Evolutionary conservation across 2,797 vertebrate species (phyloP), one percentile per base, ranked within the genome.

Genomic region (Tympanoctomys barrerae): DNA sequence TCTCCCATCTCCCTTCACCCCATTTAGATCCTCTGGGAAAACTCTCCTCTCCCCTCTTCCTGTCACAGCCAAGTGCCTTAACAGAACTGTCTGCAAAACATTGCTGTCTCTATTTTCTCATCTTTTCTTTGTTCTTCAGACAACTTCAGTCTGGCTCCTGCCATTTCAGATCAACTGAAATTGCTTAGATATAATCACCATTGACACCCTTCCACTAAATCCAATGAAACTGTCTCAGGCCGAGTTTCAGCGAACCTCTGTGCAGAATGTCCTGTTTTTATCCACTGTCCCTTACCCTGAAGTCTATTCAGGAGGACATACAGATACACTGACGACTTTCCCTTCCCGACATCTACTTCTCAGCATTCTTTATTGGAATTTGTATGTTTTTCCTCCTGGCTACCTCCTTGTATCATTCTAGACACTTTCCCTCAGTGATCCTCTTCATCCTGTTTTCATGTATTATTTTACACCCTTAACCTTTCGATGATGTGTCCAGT

Each of bases 141-240:
- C 86, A 94, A 71, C 78, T 54, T 1, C 7, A 64, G 0, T 71
- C 85, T 90, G 88, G 77, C 31, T 91, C 80, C 91, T 90, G 71
- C 78, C 88, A 61, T 73, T 39, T 78, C 78, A 61, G 24, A 61
- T 81, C 39, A 39, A 39, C n/a, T 66, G 89, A 39, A 87, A 87
- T 62, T 68, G 39, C 62, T 75, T 57, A 46, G 86, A 85, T 82
- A 87, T 92, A 96, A 90, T 87, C 64, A 84, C 59, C 39, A 21
- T 16, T 95, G 75, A 78, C 61, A 89, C 82, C 81, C 73, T 90
- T 90, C 61, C 85, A 31, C 57, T 54, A 71, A 78, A 82, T 59
- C 66, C 49, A 91, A 1, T 36, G 49, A 62, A 61, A 92, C 66
- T 1, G 10, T 80, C 77, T 95, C 68, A n/a, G 5, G 28, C 39